phyloP scores from a whole-genome alignment of 2,113 vertebrate genomes.

The Lynx canadensis region DNA sequence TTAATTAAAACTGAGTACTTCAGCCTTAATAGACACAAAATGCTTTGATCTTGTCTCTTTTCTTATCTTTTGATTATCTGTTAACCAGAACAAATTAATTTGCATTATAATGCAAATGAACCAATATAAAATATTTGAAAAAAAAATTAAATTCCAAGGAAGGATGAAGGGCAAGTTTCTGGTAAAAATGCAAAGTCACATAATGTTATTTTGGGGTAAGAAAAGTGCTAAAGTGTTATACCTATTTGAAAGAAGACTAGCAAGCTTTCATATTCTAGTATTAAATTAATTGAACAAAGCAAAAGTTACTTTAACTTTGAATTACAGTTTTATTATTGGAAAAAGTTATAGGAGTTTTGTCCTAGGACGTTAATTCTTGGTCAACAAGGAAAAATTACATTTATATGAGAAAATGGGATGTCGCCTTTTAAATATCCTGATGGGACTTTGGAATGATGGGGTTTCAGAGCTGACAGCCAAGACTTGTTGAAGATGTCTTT shows the following conservation, averaged over 20 bases:
- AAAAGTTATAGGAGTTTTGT: neutral
- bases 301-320: neutral
- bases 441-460: no score
- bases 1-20: constrained; percentile 2
- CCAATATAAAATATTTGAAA: neutral
- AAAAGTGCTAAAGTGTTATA: neutral
- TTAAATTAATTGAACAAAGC: neutral
- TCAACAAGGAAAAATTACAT: neutral
- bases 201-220: neutral
- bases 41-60: neutral
- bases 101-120: neutral
- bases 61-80: neutral
- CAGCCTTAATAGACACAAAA: neutral
- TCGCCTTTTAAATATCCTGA: neutral
- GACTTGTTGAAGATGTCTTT: no score
- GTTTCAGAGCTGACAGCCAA: no score
- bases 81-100: neutral
- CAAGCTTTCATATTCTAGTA: neutral
- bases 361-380: neutral
- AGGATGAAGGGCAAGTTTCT: neutral
- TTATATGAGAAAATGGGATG: neutral
- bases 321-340: neutral
- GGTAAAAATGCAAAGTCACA: neutral
- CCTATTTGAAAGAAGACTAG: neutral
- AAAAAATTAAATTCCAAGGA: neutral